phyloP scores from a whole-genome alignment of 2,888 invertebrate genomes.

The Phrixothrix hirtus region DNA sequence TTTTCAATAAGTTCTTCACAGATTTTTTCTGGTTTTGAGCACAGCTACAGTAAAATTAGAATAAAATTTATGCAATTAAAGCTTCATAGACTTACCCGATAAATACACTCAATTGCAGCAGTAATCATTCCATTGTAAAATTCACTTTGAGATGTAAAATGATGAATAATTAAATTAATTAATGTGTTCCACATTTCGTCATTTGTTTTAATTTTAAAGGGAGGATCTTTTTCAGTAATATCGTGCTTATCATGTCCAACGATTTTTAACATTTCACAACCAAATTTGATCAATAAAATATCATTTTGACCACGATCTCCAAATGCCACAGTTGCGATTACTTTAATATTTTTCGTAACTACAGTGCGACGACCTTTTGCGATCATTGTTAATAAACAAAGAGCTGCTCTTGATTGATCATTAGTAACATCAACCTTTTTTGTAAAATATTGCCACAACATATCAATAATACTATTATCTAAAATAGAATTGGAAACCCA shows the following conservation, averaged over 20 bases:
- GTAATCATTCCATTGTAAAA: conserved; percentile 63
- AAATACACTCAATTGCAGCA: conserved; percentile 64
- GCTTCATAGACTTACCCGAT: conserved; percentile 52
- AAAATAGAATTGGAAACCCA: conserved; percentile 64
- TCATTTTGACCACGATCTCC: conserved; percentile 59
- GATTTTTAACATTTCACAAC: conserved; percentile 63
- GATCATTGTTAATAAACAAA: conserved; percentile 79
- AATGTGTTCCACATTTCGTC: conserved; percentile 63
- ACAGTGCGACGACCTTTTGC: conserved; percentile 55
- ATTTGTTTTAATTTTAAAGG: conserved; percentile 52
- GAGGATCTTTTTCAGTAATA: conserved; percentile 45
- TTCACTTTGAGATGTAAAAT: conserved; percentile 55
- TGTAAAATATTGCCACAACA: conserved; percentile 82
- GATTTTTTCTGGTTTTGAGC: conserved; percentile 62
- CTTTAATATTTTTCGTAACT: conserved; percentile 68
- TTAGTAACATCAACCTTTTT: conserved; percentile 65
- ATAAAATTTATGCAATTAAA: background rate
- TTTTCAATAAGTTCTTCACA: conserved; percentile 48
- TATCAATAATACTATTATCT: conserved; percentile 62
- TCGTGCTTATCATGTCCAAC: conserved; percentile 53
- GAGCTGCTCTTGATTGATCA: conserved; percentile 72
- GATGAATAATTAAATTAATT: conserved; percentile 54
- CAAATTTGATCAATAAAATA: conserved; percentile 61
- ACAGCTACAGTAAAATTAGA: conserved; percentile 50
- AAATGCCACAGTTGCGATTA: conserved; percentile 74